Percentiles rank a stretch among this genome's conserved stretches.
These are phyloP conservation scores for Diadromus collaris DNA, from an alignment of 2,888 invertebrate species.

Conservation along the genomic window DNA sequence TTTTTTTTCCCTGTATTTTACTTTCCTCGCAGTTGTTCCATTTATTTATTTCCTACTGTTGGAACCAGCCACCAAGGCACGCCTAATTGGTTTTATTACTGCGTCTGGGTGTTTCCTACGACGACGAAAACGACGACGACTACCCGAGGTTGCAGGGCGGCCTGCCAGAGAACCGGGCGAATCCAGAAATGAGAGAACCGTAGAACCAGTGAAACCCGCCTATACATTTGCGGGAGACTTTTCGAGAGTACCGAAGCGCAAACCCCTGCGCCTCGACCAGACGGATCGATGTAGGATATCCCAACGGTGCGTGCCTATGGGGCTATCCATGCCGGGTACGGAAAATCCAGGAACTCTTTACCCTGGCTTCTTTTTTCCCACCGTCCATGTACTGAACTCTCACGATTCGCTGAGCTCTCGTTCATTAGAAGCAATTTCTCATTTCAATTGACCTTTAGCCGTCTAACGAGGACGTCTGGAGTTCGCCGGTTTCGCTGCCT, in stretches of 20 bases:
- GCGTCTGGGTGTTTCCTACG: constrained; percentile 61
- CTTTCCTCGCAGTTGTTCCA: constrained; percentile 59
- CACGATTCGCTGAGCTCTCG: not conserved
- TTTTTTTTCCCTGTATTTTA: constrained; percentile 48
- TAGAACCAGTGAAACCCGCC: constrained; percentile 30
- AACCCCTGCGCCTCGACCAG: not conserved
- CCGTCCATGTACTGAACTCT: not conserved
- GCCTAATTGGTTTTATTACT: constrained; percentile 78
- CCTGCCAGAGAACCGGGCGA: constrained; percentile 45
- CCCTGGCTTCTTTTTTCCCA: not conserved
- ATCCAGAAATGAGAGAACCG: constrained; percentile 26
- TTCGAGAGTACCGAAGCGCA: constrained; percentile 36
- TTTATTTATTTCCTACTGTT: constrained; percentile 60
- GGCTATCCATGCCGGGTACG: not conserved
- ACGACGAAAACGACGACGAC: constrained; percentile 50
- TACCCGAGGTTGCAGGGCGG: constrained; percentile 46
- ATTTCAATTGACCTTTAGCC: not conserved
- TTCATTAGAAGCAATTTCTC: constrained; percentile 2
- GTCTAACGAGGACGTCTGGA: not conserved
- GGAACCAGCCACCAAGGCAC: constrained; percentile 63
- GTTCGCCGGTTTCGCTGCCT: not conserved
- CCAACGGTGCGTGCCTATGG: constrained; percentile 1
- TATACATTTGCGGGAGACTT: constrained; percentile 38
- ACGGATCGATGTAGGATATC: constrained; percentile 37
- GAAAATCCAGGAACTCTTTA: not conserved